Conservation (phyloP, 1,140 invertebrate species). For the Eriocheir sinensis region DNA sequence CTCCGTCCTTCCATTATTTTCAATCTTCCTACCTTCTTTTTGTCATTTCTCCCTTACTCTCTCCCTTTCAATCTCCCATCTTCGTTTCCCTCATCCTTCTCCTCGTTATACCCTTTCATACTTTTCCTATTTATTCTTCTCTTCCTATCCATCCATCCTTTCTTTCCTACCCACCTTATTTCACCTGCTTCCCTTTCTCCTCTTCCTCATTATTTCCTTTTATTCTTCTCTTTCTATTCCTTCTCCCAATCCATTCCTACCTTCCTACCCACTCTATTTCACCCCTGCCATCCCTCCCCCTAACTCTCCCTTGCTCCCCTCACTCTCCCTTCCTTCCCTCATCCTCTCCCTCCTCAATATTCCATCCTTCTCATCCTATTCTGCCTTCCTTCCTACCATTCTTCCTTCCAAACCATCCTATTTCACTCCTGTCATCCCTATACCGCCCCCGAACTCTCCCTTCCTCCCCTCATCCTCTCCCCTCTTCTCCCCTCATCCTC, state of each 20-base stretch:
- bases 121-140: no score
- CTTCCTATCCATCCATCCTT: no score
- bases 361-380: neutral
- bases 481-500: neutral
- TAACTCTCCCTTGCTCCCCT: neutral
- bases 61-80: neutral
- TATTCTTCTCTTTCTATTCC: no score
- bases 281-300: neutral
- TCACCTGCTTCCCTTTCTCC: no score
- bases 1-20: no score
- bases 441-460: neutral
- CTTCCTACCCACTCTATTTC: neutral
- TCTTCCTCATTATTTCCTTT: no score
- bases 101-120: no score
- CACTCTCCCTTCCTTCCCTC: neutral
- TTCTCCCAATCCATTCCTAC: no score
- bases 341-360: neutral
- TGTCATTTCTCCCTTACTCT: no score
- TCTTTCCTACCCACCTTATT: no score
- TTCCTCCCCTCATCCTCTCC: neutral
- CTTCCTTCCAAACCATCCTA: neutral
- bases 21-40: no score
- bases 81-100: no score
- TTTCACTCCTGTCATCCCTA: neutral
- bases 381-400: neutral